phyloP scores from a whole-genome alignment of 2,888 invertebrate genomes.

The Invenusta paracnida region DNA sequence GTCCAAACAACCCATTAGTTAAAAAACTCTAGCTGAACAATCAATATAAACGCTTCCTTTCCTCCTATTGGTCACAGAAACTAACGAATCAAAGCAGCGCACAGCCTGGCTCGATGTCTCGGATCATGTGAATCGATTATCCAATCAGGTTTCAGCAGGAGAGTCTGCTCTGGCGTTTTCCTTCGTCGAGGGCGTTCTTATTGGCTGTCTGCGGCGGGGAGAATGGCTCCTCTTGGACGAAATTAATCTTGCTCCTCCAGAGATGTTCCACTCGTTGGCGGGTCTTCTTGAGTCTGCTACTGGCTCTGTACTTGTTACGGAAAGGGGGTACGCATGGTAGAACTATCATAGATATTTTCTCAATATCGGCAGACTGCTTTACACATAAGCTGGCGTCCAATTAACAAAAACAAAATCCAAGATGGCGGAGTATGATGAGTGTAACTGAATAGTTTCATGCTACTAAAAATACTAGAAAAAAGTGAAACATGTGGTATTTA shows the following conservation, averaged over 20 bases:
- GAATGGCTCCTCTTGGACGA: conserved; percentile 95
- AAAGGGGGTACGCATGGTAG: conserved; percentile 67
- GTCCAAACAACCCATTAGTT: too few relatives aligned
- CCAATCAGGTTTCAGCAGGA: conserved; percentile 68
- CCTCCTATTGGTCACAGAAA: not conserved
- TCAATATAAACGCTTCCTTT: not conserved
- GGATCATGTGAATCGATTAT: conserved; percentile 69
- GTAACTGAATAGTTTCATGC: too few relatives aligned
- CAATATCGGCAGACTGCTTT: too few relatives aligned
- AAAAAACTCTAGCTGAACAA: not conserved
- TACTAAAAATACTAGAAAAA: too few relatives aligned
- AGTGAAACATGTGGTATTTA: too few relatives aligned
- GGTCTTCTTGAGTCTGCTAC: conserved; percentile 77
- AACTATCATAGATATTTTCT: too few relatives aligned
- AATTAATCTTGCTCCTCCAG: conserved; percentile 92
- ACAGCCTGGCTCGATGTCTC: conserved; percentile 67
- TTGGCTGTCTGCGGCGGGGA: conserved; percentile 77
- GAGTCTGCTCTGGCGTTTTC: conserved; percentile 73
- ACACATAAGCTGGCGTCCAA: too few relatives aligned
- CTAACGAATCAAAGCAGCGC: not conserved
- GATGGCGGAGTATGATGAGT: too few relatives aligned
- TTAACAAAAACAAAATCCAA: too few relatives aligned
- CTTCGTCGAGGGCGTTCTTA: conserved; percentile 70
- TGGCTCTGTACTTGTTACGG: conserved; percentile 76
- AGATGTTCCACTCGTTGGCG: conserved; percentile 87